Evolutionary conservation across 2,113 vertebrate genomes (phyloP).

Genomic region (Hoplias malabaricus): DNA sequence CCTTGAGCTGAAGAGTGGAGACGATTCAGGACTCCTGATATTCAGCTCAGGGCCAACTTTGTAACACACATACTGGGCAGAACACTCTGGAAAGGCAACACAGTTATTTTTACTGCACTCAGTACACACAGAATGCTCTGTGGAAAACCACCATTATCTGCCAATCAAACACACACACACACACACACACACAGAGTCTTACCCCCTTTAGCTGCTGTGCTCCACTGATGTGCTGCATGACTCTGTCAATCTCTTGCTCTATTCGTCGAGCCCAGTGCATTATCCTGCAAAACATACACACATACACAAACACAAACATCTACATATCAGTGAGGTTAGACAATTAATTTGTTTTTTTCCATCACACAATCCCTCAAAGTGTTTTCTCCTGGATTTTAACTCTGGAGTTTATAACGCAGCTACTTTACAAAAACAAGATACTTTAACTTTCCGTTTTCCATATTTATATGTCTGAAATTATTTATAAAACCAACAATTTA

Average conservation of each 20-base stretch:
- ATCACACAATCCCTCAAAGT: too few species aligned
- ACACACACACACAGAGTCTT: constrained; percentile 61
- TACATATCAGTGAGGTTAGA: too few species aligned
- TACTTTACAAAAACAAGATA: too few species aligned
- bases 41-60: neutral
- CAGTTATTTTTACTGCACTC: constrained; percentile 3
- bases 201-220: constrained; percentile 93
- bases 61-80: neutral
- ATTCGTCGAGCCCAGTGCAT: constrained; percentile 97
- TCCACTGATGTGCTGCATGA: constrained; percentile 95
- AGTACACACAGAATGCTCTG: neutral
- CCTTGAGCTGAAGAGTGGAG: neutral
- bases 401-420: too few species aligned
- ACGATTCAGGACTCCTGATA: constrained; percentile 15
- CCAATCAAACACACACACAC: constrained; percentile 6
- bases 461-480: too few species aligned
- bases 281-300: constrained; percentile 83
- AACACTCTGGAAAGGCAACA: constrained; percentile 2
- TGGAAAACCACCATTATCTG: neutral
- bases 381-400: too few species aligned
- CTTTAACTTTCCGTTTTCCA: too few species aligned
- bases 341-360: too few species aligned
- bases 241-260: constrained; percentile 95
- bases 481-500: too few species aligned
- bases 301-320: constrained; percentile 45